Conservation (phyloP, 2,797 vertebrate genomes). For the Apogon talboti region DNA sequence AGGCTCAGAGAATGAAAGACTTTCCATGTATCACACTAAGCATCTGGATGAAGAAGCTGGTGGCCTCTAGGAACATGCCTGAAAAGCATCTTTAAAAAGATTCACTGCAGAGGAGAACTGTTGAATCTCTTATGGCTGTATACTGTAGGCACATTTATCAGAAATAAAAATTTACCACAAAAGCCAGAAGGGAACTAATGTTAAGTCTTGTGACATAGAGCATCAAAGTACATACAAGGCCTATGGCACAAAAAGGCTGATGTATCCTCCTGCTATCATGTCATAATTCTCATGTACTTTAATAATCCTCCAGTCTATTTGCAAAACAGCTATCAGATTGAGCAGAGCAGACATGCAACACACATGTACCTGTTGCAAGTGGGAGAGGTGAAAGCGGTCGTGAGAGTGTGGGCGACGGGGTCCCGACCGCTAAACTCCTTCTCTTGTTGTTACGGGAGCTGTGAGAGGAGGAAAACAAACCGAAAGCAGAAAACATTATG, state of each 20-base stretch:
- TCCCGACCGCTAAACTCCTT: constrained; percentile 91
- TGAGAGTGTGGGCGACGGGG: constrained; percentile 92
- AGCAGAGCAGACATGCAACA: not conserved
- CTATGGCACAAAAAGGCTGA: constrained; percentile 24
- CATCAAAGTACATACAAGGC: constrained; percentile 19
- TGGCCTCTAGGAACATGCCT: constrained; percentile 1
- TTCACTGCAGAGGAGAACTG: not conserved
- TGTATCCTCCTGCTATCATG: constrained; percentile 11
- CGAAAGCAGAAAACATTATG: constrained; percentile 28
- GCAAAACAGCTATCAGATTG: constrained; percentile 1
- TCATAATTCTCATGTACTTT: constrained; percentile 4
- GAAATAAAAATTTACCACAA: not conserved
- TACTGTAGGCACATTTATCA: constrained; percentile 1
- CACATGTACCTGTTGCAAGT: constrained; percentile 88
- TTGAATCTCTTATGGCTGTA: not conserved
- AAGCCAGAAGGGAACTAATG: constrained; percentile 14
- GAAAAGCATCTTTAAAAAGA: constrained; percentile 23
- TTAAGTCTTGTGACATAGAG: constrained; percentile 43
- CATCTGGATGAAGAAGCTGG: constrained; percentile 16
- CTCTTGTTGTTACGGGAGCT: constrained; percentile 93
- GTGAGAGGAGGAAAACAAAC: constrained; percentile 33
- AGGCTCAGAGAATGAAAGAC: constrained; percentile 14
- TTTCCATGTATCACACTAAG: not conserved
- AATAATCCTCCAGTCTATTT: constrained; percentile 4
- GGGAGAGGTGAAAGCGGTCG: constrained; percentile 93